A percentile compares a stretch with the other conserved stretches of the same genome.
Evolutionary conservation across 2,888 invertebrate species (phyloP).

Genomic region (Campaea margaritaria): DNA sequence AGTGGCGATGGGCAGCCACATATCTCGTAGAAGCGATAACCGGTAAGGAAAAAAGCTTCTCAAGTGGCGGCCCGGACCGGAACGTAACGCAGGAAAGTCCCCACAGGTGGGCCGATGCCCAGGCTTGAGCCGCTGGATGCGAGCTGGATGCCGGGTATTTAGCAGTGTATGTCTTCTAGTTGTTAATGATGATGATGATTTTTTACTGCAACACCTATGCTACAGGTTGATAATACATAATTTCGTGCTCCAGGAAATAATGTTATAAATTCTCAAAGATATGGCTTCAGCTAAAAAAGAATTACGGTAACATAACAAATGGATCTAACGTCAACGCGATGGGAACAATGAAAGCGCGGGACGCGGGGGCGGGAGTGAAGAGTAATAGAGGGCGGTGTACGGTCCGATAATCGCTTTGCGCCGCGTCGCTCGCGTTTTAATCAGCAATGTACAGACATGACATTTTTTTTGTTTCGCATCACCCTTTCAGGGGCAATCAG

Average conservation of each 20-base stretch:
- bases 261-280: not conserved
- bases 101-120: too few relatives aligned
- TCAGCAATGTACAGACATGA: conserved; percentile 66
- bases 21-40: too few relatives aligned
- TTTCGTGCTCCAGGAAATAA: not conserved
- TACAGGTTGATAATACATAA: too few relatives aligned
- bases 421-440: conserved; percentile 69
- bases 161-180: too few relatives aligned
- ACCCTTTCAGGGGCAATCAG: conserved; percentile 77
- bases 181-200: too few relatives aligned
- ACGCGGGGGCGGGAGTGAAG: conserved; percentile 23
- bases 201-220: too few relatives aligned
- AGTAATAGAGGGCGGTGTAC: conserved; percentile 64
- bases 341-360: not conserved
- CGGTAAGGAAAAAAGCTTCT: too few relatives aligned
- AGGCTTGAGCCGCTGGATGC: too few relatives aligned
- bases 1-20: too few relatives aligned
- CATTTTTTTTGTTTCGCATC: conserved; percentile 68
- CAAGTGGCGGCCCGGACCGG: too few relatives aligned
- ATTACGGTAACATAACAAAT: conserved; percentile 54
- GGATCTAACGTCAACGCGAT: conserved; percentile 38
- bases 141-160: too few relatives aligned
- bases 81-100: too few relatives aligned
- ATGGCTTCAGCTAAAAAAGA: conserved; percentile 44
- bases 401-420: conserved; percentile 81